Conservation (phyloP, 2,797 vertebrate species). For the Labroides dimidiatus region DNA sequence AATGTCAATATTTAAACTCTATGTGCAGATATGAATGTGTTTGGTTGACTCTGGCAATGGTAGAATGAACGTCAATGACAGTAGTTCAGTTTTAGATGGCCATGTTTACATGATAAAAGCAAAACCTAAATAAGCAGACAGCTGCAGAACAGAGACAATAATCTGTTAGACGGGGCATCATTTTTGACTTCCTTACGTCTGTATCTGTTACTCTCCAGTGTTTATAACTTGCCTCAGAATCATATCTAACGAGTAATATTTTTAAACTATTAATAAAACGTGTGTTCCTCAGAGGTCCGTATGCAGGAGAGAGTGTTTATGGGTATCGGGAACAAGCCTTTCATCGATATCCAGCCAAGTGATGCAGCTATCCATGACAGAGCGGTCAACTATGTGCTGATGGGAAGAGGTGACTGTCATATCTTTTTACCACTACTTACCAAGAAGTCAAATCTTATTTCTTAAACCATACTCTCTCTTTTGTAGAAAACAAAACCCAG, state of each 20-base stretch:
- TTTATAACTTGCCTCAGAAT: background rate
- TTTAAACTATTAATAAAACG: background rate
- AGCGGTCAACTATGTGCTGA: constrained; percentile 81
- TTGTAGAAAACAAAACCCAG: constrained; percentile 71
- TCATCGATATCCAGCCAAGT: constrained; percentile 88
- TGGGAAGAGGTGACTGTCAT: constrained; percentile 76
- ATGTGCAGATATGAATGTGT: background rate
- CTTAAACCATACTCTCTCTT: background rate
- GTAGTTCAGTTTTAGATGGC: background rate
- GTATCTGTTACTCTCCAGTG: background rate
- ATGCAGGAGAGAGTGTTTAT: constrained; percentile 89
- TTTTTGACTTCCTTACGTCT: background rate
- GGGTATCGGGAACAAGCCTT: constrained; percentile 89
- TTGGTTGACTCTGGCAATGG: background rate
- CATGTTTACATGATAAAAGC: background rate
- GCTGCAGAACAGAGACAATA: background rate
- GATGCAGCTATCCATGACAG: constrained; percentile 87
- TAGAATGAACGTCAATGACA: background rate
- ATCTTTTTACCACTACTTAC: background rate
- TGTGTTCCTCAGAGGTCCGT: constrained; percentile 80
- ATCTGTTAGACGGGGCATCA: background rate
- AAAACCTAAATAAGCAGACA: no score
- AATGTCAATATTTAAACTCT: background rate
- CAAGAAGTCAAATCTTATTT: background rate
- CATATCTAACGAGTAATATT: background rate